A percentile compares a stretch with the other conserved stretches of the same genome.
Evolutionary conservation across 2,797 vertebrate genomes (phyloP).

Genomic region (Sphenopsis melanotis): DNA sequence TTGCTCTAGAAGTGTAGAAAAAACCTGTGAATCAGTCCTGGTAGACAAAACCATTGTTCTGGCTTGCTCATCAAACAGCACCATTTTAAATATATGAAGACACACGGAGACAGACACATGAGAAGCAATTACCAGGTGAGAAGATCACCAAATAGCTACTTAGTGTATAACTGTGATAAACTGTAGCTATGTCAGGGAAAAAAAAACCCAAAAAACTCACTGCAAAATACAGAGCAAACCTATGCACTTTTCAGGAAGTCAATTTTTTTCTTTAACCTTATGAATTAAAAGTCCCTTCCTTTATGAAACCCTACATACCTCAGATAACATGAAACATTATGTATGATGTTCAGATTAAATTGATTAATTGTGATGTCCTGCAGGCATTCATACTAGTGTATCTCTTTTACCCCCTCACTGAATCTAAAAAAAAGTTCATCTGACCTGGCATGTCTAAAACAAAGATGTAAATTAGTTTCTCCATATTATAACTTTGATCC

Average conservation of each 20-base stretch:
- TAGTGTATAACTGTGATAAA: background rate
- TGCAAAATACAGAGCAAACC: background rate
- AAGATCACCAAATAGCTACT: slow-evolving; percentile 14
- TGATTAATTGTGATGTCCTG: background rate
- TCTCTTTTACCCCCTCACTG: background rate
- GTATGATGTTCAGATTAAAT: background rate
- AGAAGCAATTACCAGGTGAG: slow-evolving; percentile 12
- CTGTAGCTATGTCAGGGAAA: background rate
- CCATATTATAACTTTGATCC: background rate
- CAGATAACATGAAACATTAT: background rate
- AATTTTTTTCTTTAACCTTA: background rate
- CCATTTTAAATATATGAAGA: slow-evolving; percentile 3
- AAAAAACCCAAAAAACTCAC: rapidly evolving
- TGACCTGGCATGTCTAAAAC: background rate
- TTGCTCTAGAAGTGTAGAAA: background rate
- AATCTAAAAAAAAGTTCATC: background rate
- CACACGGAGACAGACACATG: background rate
- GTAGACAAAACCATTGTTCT: background rate
- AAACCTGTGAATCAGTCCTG: background rate
- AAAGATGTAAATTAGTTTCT: background rate
- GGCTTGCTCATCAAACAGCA: background rate
- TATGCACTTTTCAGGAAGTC: background rate
- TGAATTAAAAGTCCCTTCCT: background rate
- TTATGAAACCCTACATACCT: background rate
- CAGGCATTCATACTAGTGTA: background rate